phyloP scores from a whole-genome alignment of 2,888 invertebrate genomes.

The Candidula unifasciata region DNA sequence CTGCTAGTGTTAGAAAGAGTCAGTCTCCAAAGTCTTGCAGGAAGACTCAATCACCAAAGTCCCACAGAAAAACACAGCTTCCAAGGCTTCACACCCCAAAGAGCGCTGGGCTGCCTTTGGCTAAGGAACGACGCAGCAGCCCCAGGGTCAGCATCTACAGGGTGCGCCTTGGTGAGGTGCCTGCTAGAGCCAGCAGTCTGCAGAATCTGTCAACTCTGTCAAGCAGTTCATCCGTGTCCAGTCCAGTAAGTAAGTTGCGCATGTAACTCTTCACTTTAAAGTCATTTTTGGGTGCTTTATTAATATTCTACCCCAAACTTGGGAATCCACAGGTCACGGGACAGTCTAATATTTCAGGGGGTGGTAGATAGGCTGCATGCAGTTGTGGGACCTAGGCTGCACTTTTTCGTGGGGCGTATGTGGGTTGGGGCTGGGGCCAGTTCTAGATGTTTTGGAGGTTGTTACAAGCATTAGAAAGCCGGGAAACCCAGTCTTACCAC shows the following conservation, averaged over 20 bases:
- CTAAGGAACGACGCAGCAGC: constrained; percentile 10
- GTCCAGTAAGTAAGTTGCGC: constrained; percentile 22
- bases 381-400: too few species aligned
- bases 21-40: neutral
- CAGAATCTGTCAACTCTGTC: constrained; percentile 29
- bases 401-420: too few species aligned
- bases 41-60: too few species aligned
- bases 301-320: too few species aligned
- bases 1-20: neutral
- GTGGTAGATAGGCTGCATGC: too few species aligned
- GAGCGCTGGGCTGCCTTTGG: neutral
- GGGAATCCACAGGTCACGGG: too few species aligned
- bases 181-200: constrained; percentile 3
- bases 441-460: too few species aligned
- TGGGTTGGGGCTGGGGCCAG: too few species aligned
- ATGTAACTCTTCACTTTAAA: neutral
- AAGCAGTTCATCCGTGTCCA: neutral
- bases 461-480: too few species aligned
- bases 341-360: too few species aligned
- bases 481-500: too few species aligned
- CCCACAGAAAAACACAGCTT: neutral
- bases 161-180: neutral
- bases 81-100: neutral
- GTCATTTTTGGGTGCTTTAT: neutral
- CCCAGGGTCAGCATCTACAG: neutral